Base-by-base conservation (phyloP, 2,888 invertebrate species). In the Drosophila ochracea region DNA sequence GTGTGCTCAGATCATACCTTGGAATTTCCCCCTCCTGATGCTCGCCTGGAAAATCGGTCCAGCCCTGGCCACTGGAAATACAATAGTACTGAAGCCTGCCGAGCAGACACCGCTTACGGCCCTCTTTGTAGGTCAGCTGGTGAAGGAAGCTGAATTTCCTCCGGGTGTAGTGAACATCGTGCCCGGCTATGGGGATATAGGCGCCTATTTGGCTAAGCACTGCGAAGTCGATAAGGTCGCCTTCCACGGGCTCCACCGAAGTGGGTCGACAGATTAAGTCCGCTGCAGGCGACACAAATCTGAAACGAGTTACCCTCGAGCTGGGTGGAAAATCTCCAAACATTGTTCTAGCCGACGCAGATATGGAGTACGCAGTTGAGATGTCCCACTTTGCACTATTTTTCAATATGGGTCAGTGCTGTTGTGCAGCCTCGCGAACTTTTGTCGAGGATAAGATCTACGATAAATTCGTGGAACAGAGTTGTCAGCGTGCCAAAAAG, bases 1-100 rank as follows among this genome's bases (percentile, higher is more conserved):
- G 3, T 98, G 98, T 93, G 98, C 97, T 10, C 97, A 98, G 94
- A 98, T 98, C 73, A 97, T 98, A 77, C 98, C 98, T 0, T 98
- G 98, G 98, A 98, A 98, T 94, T 98, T 98, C 93, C 98, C 97
- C 0, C 91, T 97, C 72, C 93, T 99, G 86, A 99, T 99, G 99
- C 96, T 97, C 91, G 96, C 97, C 6, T 99, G 99, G 99, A 99
- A 99, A 94, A 94, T 99, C 39, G 98, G 95, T 1, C 97, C 97
- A 0, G 97, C 97, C 4, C 93, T 97, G 60, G 96, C 96, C 0
- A 95, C 96, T 41, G 97, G 96, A 85, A 95, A 98, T 93, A 97
- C 97, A 0, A 94, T 98, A 9, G 95, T 99, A 28, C 94, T 98
- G 92, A 99, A 99, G 93, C 97, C 98, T 0, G 99, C 99, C 0